These are phyloP conservation scores for Metaphire vulgaris DNA, from an alignment of 1,140 invertebrate species.

Conservation along the genomic window DNA sequence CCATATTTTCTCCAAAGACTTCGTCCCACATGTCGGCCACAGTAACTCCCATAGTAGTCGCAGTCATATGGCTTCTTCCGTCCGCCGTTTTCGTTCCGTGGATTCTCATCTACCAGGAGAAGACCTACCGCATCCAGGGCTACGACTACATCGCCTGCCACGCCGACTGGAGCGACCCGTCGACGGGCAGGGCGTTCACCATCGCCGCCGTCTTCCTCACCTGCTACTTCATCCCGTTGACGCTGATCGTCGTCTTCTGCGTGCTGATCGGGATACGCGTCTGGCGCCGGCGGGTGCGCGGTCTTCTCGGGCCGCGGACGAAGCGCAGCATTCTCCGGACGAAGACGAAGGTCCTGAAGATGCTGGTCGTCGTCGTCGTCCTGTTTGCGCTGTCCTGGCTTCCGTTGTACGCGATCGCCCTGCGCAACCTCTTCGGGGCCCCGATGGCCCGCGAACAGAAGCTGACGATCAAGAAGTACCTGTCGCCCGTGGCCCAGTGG, in stretches of 20 bases:
- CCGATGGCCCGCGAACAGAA: not conserved
- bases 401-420: slow-evolving; percentile 64
- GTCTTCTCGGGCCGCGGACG: slow-evolving; percentile 29
- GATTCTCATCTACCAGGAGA: not conserved
- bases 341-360: slow-evolving; percentile 48
- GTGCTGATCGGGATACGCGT: slow-evolving; percentile 86
- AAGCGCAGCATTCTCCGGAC: slow-evolving; percentile 36
- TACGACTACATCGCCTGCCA: slow-evolving; percentile 23
- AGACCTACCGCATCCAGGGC: not conserved
- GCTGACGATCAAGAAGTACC: not conserved
- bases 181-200: slow-evolving; percentile 76
- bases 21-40: slow-evolving; percentile 84
- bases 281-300: slow-evolving; percentile 74
- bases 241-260: slow-evolving; percentile 84
- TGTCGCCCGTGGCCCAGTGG: slow-evolving; percentile 28
- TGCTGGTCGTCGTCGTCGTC: slow-evolving; percentile 86
- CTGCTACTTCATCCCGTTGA: slow-evolving; percentile 84
- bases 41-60: slow-evolving; percentile 76
- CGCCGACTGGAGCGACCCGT: slow-evolving; percentile 36
- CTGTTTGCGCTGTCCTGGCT: slow-evolving; percentile 87
- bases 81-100: not conserved
- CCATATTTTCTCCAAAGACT: slow-evolving; percentile 84
- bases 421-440: slow-evolving; percentile 8
- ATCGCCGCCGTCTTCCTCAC: slow-evolving; percentile 78
- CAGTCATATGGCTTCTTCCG: slow-evolving; percentile 78